A percentile compares a stretch with the other conserved stretches of the same genome.
phyloP scores from a whole-genome alignment of 1,140 invertebrate genomes.

The Mylabris phalerata region DNA sequence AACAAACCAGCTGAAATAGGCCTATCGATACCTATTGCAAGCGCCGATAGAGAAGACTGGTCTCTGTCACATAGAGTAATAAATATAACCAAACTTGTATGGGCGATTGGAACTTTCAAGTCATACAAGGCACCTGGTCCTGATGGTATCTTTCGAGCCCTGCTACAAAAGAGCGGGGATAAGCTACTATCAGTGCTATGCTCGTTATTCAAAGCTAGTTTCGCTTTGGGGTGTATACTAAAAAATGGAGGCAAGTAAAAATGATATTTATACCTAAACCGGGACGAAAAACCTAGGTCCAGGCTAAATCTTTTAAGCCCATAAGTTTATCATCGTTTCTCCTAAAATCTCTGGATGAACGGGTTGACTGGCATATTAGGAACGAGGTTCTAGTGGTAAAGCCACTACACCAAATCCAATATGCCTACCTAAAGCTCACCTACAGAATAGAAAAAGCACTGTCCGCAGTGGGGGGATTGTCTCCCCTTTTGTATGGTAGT shows the following conservation, averaged over 20 bases:
- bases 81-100: conserved; percentile 13
- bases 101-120: conserved; percentile 21
- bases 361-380: conserved; percentile 21
- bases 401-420: neutral
- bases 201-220: neutral
- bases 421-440: neutral
- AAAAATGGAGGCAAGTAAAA: neutral
- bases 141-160: conserved; percentile 21
- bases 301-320: conserved; percentile 20
- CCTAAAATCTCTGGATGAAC: conserved; percentile 24
- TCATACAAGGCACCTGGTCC: conserved; percentile 22
- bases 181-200: neutral
- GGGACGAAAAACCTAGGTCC: conserved; percentile 9
- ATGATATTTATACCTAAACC: conserved; percentile 27
- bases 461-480: no score
- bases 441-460: no score
- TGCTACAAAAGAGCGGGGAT: conserved; percentile 17
- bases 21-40: neutral
- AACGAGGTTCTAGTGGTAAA: neutral
- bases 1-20: neutral
- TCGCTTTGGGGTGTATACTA: neutral
- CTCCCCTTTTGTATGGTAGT: no score
- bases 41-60: neutral
- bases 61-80: conserved; percentile 8
- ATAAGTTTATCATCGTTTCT: conserved; percentile 32